Conservation (phyloP, 2,797 vertebrate genomes). For the Novumbra hubbsi region DNA sequence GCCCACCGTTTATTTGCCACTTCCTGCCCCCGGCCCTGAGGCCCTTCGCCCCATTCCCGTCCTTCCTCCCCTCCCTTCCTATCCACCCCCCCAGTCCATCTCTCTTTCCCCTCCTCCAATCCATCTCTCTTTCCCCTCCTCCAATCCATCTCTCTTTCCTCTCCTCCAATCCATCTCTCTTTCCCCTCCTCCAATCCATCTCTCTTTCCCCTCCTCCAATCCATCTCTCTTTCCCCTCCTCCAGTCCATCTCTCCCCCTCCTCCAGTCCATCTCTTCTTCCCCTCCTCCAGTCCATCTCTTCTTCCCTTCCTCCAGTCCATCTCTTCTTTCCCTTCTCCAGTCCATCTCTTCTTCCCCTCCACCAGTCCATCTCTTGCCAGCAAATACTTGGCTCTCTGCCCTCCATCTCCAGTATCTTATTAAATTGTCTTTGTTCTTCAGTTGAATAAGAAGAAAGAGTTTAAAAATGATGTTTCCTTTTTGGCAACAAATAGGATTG, state of each 20-base stretch:
- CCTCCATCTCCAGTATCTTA: conserved; percentile 18
- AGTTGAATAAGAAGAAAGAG: conserved; percentile 16
- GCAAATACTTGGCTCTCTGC: conserved; percentile 12
- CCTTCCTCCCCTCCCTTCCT: background rate
- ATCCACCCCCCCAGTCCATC: background rate
- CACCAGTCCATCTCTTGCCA: conserved; percentile 11
- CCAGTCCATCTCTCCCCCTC: background rate
- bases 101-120: background rate
- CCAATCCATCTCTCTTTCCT: conserved; percentile 9
- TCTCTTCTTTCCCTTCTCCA: too few species aligned
- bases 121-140: background rate
- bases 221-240: background rate
- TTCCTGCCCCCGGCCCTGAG: conserved; percentile 1
- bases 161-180: too few species aligned
- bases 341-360: background rate
- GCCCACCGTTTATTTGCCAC: conserved; percentile 18
- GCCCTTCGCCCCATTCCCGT: background rate
- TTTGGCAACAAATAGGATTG: conserved; percentile 27
- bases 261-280: background rate
- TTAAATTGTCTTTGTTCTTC: conserved; percentile 31
- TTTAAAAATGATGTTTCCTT: conserved; percentile 25
- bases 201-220: too few species aligned
- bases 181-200: conserved; percentile 1
- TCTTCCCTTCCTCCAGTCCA: too few species aligned
- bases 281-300: background rate